Evolutionary conservation across 2,888 invertebrate genomes (phyloP).

Genomic region (Calameuta pallipes): DNA sequence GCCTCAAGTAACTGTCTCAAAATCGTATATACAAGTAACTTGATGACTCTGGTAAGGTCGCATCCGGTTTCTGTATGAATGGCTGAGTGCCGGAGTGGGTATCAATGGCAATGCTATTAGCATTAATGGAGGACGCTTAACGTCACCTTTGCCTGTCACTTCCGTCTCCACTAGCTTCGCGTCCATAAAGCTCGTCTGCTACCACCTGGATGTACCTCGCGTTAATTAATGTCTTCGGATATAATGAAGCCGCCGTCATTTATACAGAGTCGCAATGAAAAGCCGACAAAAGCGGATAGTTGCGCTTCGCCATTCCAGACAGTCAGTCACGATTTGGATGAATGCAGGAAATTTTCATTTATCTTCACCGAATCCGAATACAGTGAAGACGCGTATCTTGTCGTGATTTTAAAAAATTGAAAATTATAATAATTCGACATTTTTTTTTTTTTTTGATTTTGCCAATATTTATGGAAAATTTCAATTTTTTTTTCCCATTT

Average conservation of each 20-base stretch:
- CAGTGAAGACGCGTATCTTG: no score
- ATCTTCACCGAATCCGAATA: not conserved
- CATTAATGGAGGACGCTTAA: conserved; percentile 38
- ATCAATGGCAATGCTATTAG: conserved; percentile 42
- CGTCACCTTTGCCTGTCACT: conserved; percentile 1
- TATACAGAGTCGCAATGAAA: not conserved
- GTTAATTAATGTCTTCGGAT: not conserved
- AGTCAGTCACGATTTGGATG: not conserved
- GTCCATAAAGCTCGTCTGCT: not conserved
- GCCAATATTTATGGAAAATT: not conserved
- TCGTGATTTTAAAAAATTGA: not conserved
- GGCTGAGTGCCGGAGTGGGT: conserved; percentile 21
- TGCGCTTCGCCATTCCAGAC: not conserved
- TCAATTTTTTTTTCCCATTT: no score
- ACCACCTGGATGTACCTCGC: not conserved
- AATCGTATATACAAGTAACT: not conserved
- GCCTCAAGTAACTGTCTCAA: not conserved
- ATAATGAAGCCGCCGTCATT: not conserved
- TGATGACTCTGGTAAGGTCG: not conserved
- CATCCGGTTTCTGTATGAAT: not conserved
- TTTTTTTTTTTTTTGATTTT: not conserved
- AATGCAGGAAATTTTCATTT: not conserved
- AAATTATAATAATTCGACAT: not conserved
- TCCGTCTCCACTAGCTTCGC: not conserved
- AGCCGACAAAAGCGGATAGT: not conserved